Evolutionary conservation across 2,888 invertebrate species (phyloP).

Genomic region (Tethea ocularis): DNA sequence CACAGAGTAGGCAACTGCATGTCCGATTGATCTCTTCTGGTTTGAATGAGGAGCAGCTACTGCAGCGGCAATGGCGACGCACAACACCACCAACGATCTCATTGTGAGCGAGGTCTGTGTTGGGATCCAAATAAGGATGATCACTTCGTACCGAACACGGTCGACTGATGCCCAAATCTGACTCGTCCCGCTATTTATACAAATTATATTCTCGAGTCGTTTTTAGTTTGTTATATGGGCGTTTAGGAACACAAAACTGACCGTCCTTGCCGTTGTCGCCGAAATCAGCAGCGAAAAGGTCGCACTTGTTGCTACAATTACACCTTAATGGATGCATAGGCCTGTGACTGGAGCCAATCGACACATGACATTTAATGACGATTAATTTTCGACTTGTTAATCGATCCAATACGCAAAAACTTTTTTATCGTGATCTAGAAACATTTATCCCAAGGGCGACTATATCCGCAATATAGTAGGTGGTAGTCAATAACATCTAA

Average conservation of each 20-base stretch:
- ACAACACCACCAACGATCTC: constrained; percentile 75
- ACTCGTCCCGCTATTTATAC: constrained; percentile 66
- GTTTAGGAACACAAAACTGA: constrained; percentile 53
- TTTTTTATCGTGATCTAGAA: constrained; percentile 38
- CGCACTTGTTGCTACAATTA: constrained; percentile 34
- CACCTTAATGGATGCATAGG: constrained; percentile 20
- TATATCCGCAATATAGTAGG: constrained; percentile 42
- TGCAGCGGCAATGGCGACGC: constrained; percentile 56
- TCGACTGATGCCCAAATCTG: constrained; percentile 55
- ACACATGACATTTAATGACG: constrained; percentile 52
- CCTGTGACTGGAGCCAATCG: constrained; percentile 32
- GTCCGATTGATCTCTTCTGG: constrained; percentile 51
- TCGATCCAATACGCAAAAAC: constrained; percentile 37
- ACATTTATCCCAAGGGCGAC: constrained; percentile 46
- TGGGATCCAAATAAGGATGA: constrained; percentile 49
- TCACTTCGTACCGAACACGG: constrained; percentile 62
- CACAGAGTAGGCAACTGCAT: constrained; percentile 42
- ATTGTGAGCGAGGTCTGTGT: constrained; percentile 72
- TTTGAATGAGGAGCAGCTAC: constrained; percentile 47
- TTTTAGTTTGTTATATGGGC: constrained; percentile 51
- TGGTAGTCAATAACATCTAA: constrained; percentile 11
- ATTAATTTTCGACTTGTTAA: constrained; percentile 27
- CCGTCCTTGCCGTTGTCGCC: constrained; percentile 59
- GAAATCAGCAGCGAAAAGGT: constrained; percentile 49
- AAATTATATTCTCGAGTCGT: constrained; percentile 49